Evolutionary conservation across 1,140 invertebrate species (phyloP), one percentile per base, ranked within the genome.

Genomic region (Cherax destructor): DNA sequence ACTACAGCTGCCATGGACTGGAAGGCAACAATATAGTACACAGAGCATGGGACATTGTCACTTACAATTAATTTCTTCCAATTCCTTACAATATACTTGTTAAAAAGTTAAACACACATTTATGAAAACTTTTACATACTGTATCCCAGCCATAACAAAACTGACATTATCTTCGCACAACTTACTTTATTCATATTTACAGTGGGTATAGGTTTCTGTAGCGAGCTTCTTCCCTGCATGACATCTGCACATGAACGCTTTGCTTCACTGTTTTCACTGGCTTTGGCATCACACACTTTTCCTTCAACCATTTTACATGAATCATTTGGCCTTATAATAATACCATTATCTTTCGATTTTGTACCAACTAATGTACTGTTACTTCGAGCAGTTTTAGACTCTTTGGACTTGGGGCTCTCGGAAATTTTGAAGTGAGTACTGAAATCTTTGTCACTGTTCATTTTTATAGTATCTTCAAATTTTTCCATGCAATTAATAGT

Each of bases 181-280:
- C 86, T 77, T 81, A 92, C 91, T 78, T 92, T 92, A 52, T 92
- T 92, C 91, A 92, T 92, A 24, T 92, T 83, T 47, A 92, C 91
- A 10, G 86, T 84, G 65, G 91, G 91, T 16, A 65, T 86, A 65
- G 91, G 85, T 69, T 92, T 92, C 49, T 86, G 72, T 16, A 56
- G 50, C 24, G 74, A 18, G 56, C 76, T 87, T 65, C 76, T 92
- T 18, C 69, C 74, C 72, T 84, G 91, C 50, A 83, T 16, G 9
- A 72, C 72, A 76, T 91, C 84, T 30, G 84, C 83, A 85, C 88
- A 85, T 9, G 83, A 91, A 6, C 76, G 69, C 30, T 79, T 76
- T 4, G 76, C 41, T 50, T 91, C 88, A 0, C 49, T 76, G 65
- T 49, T 50, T 9, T 91, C 88, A 56, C 30, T 24, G 10, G n/a